phyloP scores from a whole-genome alignment of 2,888 invertebrate species.

The Spodoptera picta region DNA sequence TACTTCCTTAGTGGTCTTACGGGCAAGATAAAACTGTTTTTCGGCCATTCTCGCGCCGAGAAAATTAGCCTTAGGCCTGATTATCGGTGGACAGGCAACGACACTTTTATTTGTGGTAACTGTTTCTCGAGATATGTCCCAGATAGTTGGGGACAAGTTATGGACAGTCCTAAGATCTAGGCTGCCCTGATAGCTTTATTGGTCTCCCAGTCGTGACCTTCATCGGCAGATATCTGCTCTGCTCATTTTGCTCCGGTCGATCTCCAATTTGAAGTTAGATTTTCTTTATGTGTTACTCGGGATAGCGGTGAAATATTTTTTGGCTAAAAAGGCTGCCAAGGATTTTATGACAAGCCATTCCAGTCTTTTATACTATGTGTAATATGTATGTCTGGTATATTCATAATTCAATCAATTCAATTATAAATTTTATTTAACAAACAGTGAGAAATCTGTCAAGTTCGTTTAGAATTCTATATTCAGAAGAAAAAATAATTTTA shows the following conservation, averaged over 20 bases:
- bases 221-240: conserved; percentile 10
- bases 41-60: conserved; percentile 64
- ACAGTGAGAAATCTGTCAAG: no score
- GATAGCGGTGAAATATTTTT: no score
- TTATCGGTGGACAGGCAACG: conserved; percentile 63
- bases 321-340: no score
- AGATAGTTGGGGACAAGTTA: conserved; percentile 48
- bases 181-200: conserved; percentile 32
- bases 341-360: no score
- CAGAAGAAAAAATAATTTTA: no score
- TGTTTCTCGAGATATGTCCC: conserved; percentile 50
- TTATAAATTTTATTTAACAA: no score
- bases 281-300: background rate
- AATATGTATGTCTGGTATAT: no score
- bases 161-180: conserved; percentile 35
- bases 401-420: no score
- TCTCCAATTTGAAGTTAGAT: conserved; percentile 13
- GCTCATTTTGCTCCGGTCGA: conserved; percentile 19
- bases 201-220: conserved; percentile 13
- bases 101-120: conserved; percentile 65
- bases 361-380: no score
- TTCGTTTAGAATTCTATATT: no score
- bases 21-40: conserved; percentile 80
- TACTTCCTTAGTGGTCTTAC: conserved; percentile 79
- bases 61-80: conserved; percentile 74